Evolutionary conservation across 1,140 invertebrate species (phyloP).

Genomic region (Drosophila lini): DNA sequence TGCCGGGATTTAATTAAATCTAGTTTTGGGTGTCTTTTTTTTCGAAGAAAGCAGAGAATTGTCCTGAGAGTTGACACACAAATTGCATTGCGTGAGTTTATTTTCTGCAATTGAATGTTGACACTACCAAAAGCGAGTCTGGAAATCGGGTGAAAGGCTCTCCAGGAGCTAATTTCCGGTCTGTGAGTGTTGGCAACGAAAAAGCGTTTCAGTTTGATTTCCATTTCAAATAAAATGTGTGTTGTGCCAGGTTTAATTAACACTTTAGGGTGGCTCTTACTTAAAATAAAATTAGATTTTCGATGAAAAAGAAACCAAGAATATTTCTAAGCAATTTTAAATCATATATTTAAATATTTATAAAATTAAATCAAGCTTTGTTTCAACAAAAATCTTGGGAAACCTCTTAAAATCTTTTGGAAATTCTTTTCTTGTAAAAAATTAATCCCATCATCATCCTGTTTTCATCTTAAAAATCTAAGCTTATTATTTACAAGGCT

Average conservation of each 20-base stretch:
- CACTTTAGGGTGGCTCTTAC: constrained; percentile 14
- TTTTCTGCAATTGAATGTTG: constrained; percentile 43
- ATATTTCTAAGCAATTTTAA: background rate
- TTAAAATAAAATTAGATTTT: background rate
- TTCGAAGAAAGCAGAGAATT: background rate
- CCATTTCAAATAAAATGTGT: constrained; percentile 47
- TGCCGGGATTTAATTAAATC: constrained; percentile 47
- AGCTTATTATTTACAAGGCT: constrained; percentile 27
- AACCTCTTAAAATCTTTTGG: background rate
- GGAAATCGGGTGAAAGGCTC: constrained; percentile 30
- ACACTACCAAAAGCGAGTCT: background rate
- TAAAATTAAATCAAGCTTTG: background rate
- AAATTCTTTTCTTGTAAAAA: background rate
- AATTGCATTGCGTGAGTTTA: constrained; percentile 28
- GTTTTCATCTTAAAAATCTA: constrained; percentile 10
- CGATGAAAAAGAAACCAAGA: background rate
- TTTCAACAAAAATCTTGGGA: too few species aligned
- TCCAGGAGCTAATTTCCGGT: constrained; percentile 70
- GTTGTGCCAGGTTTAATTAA: constrained; percentile 47
- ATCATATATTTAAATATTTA: background rate
- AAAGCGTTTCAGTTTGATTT: constrained; percentile 28
- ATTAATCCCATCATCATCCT: background rate
- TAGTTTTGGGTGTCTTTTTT: constrained; percentile 10
- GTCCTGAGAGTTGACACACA: constrained; percentile 23
- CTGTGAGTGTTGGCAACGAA: constrained; percentile 24